phyloP scores from a whole-genome alignment of 2,113 vertebrate genomes.

The Solea solea region DNA sequence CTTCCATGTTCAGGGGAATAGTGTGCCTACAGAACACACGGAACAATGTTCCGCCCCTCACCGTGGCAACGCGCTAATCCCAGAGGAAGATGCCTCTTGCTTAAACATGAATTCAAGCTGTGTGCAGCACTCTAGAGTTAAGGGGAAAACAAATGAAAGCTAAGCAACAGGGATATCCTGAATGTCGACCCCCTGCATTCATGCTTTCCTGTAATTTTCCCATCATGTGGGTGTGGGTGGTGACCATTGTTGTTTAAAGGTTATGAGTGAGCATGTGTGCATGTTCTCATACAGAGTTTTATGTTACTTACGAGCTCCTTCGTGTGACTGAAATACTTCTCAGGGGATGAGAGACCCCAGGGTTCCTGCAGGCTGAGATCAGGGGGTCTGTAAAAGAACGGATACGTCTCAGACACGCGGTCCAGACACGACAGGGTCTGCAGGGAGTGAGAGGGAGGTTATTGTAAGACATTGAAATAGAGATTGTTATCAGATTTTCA shows the following conservation, averaged over 20 bases:
- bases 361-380: slow-evolving; percentile 75
- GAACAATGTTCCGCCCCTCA: slow-evolving; percentile 25
- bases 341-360: slow-evolving; percentile 76
- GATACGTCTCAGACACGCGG: slow-evolving; percentile 85
- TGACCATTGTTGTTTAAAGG: slow-evolving; percentile 17
- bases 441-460: background rate
- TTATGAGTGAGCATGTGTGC: background rate
- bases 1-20: slow-evolving; percentile 21
- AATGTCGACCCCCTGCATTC: slow-evolving; percentile 27
- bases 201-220: slow-evolving; percentile 55
- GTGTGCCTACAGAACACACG: slow-evolving; percentile 16
- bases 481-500: background rate
- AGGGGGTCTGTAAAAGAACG: slow-evolving; percentile 88
- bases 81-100: slow-evolving; percentile 30
- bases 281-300: background rate
- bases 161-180: slow-evolving; percentile 65
- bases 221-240: slow-evolving; percentile 34
- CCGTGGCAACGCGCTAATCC: slow-evolving; percentile 29
- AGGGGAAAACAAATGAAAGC: slow-evolving; percentile 53
- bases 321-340: slow-evolving; percentile 77
- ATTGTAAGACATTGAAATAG: background rate
- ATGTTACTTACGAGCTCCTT: slow-evolving; percentile 77
- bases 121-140: slow-evolving; percentile 34
- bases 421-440: slow-evolving; percentile 88
- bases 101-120: slow-evolving; percentile 31